Conservation (phyloP, 2,888 invertebrate genomes). For the Drosophila affinis region DNA sequence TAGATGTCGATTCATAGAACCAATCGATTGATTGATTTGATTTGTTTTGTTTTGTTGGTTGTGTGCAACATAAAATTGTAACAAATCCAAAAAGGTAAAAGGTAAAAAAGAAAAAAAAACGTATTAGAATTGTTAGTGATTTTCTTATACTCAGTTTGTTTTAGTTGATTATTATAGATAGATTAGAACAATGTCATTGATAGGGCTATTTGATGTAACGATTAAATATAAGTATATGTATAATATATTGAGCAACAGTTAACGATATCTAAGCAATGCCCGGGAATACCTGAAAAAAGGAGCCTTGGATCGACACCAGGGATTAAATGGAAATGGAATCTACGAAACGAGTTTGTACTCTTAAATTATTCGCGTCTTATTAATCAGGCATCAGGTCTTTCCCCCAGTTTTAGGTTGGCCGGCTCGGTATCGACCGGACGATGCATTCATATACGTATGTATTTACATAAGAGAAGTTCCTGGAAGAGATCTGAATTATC, state of each 20-base stretch:
- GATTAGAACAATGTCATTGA: constrained; percentile 38
- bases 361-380: neutral
- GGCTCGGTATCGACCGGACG: neutral
- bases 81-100: constrained; percentile 67
- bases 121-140: constrained; percentile 55
- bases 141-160: constrained; percentile 43
- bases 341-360: neutral
- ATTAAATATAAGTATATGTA: constrained; percentile 11
- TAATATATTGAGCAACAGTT: neutral
- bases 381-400: neutral
- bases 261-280: neutral
- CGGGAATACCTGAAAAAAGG: neutral
- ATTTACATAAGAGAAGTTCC: neutral
- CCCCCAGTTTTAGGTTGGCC: constrained; percentile 1
- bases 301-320: neutral
- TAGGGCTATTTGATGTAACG: constrained; percentile 1
- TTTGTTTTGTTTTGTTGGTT: constrained; percentile 41
- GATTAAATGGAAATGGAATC: neutral
- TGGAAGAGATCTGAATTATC: constrained; percentile 35
- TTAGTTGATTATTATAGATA: constrained; percentile 35
- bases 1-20: constrained; percentile 33
- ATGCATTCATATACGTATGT: neutral
- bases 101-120: constrained; percentile 65
- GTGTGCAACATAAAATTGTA: constrained; percentile 65
- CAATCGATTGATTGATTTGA: constrained; percentile 37